These are phyloP conservation scores for Pantherophis guttatus DNA, from an alignment of 2,113 vertebrate species.

Conservation along the genomic window DNA sequence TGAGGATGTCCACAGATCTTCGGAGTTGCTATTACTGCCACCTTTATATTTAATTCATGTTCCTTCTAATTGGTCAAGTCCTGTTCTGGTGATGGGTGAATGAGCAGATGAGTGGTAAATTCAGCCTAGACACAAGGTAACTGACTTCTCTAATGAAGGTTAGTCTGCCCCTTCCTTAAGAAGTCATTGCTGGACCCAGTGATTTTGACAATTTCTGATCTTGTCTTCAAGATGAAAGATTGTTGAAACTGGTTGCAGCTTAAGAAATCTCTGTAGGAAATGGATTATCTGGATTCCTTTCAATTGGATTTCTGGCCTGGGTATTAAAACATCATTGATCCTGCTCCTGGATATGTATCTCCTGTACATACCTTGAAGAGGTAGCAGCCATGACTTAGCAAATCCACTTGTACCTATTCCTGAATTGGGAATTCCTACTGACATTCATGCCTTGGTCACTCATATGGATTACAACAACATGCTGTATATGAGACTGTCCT, in stretches of 20 bases:
- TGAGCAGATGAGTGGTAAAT: too few species aligned
- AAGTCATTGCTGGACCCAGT: neutral
- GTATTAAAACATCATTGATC: neutral
- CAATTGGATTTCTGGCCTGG: neutral
- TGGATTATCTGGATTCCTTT: neutral
- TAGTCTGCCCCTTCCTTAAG: neutral
- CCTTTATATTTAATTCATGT: too few species aligned
- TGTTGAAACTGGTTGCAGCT: neutral
- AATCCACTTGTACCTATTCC: neutral
- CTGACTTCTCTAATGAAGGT: too few species aligned
- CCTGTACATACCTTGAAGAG: neutral
- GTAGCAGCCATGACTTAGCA: neutral
- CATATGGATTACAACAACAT: neutral
- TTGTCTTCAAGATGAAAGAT: neutral
- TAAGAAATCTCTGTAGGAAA: neutral
- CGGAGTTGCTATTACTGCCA: too few species aligned
- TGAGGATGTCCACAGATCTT: too few species aligned
- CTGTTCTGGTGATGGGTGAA: too few species aligned
- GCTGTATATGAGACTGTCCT: neutral
- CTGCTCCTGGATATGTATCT: neutral
- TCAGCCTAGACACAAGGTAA: too few species aligned
- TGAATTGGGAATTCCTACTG: neutral
- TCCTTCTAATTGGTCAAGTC: too few species aligned
- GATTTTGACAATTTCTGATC: neutral
- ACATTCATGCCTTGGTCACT: neutral